Evolutionary conservation across 2,113 vertebrate species (phyloP), one percentile per base, ranked within the genome.

Genomic region (Rafetus swinhoei): DNA sequence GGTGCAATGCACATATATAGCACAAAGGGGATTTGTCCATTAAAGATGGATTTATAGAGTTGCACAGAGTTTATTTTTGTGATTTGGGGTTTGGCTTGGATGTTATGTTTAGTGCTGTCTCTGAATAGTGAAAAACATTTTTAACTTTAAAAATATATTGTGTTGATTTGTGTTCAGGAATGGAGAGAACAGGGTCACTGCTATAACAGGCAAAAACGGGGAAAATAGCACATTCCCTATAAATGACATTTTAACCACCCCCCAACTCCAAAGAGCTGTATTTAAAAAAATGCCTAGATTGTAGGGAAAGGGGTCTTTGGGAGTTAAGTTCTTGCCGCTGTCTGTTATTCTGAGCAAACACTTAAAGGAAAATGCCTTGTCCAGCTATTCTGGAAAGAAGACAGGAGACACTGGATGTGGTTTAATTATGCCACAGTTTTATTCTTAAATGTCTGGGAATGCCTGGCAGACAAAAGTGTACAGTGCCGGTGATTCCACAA

Each of bases 261-360:
- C 15, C 16, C n/a, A 3, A 11, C 19, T 62, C 54, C 54, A 1
- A 81, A 83, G n/a, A 84, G 19, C 50, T 81, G 52, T 52, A 77
- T 82, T n/a, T 81, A 29, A 85, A 82, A 76, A 84, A 62, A 56
- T 85, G 80, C 60, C 39, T 4, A 93, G 79, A 94, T 87, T 45
- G 92, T 24, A 92, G 82, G 85, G 89, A 76, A 91, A 62, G 13
- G 91, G 45, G 29, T 89, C 86, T 94, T 59, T 79, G 55, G 82
- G 84, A 87, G 90, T 5, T 39, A 29, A 79, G 81, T 93, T 93
- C 93, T 92, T 88, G 91, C 94, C 96, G 93, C 93, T 95, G 88
- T 57, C 83, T 90, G 90, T 93, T 97, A 94, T 94, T 95, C 92
- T 95, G 69, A 96, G 91, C 79, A 95, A 89, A 35, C 85, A 92